A percentile compares a stretch with the other conserved stretches of the same genome.
Conservation (phyloP, 92 coral and sea anemone species). For the Chrysogorgia sp. region DNA sequence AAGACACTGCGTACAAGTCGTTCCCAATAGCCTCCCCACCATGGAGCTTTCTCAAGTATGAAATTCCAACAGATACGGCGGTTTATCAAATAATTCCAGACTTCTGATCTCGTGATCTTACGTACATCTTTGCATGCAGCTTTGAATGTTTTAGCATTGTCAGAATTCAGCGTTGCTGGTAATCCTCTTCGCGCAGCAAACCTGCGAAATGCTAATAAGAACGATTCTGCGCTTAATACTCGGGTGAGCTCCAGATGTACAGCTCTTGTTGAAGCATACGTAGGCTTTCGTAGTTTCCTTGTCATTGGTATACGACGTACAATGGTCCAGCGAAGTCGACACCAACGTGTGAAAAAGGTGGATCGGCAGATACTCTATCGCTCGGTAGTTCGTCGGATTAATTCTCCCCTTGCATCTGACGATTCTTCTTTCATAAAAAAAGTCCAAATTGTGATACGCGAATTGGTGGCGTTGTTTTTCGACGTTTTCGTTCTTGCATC, state of each 20-base stretch:
- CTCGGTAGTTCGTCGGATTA: constrained; percentile 8
- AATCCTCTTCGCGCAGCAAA: constrained; percentile 10
- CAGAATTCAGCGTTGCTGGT: constrained; percentile 9
- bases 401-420: constrained; percentile 51
- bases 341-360: constrained; percentile 44
- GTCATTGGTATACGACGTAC: constrained; percentile 13
- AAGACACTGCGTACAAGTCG: too few relatives aligned
- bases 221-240: not conserved
- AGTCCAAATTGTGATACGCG: constrained; percentile 57
- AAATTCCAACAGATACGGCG: too few relatives aligned
- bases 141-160: constrained; percentile 22
- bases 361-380: constrained; percentile 46
- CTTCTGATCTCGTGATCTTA: not conserved
- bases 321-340: constrained; percentile 47
- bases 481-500: constrained; percentile 25
- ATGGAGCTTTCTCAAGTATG: too few relatives aligned
- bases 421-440: constrained; percentile 41
- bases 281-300: not conserved
- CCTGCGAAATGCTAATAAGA: constrained; percentile 1
- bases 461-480: constrained; percentile 21
- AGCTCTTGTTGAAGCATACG: constrained; percentile 18
- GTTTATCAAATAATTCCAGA: too few relatives aligned
- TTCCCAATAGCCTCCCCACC: too few relatives aligned
- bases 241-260: constrained; percentile 30
- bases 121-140: not conserved